Conservation (phyloP, 2,797 vertebrate genomes). For the Labeo calbasu region DNA sequence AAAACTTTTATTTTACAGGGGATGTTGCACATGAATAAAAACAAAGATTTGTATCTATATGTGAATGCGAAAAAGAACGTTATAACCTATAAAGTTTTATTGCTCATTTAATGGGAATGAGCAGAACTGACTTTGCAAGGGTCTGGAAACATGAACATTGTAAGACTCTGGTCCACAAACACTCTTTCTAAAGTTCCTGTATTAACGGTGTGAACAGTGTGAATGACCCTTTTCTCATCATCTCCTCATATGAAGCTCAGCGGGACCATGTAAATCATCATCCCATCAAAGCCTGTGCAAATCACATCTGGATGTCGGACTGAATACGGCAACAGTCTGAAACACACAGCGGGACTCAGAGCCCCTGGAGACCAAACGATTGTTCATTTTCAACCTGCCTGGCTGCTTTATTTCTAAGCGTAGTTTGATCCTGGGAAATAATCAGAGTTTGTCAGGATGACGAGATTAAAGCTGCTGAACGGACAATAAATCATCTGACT, state of each 20-base stretch:
- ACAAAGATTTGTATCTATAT: background rate
- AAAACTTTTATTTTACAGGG: background rate
- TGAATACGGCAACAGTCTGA: constrained; percentile 3
- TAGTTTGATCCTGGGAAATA: constrained; percentile 28
- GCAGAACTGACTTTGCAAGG: background rate
- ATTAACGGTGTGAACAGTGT: background rate
- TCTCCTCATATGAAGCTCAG: background rate
- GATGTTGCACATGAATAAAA: background rate
- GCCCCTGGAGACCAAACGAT: background rate
- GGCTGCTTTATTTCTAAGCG: constrained; percentile 28
- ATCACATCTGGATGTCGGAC: background rate
- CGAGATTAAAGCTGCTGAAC: constrained; percentile 16
- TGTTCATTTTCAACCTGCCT: constrained; percentile 15
- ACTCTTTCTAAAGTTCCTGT: background rate
- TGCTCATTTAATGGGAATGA: background rate
- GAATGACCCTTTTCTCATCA: background rate
- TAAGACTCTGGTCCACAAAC: background rate
- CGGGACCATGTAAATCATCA: background rate
- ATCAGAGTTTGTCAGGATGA: constrained; percentile 37
- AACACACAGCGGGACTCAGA: background rate
- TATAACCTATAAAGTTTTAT: background rate
- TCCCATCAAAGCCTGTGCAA: background rate
- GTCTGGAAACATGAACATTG: background rate
- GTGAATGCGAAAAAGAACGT: background rate
- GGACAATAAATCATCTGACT: constrained; percentile 23